Conservation (phyloP, 2,888 invertebrate species). For the Pachydiplax longipennis region DNA sequence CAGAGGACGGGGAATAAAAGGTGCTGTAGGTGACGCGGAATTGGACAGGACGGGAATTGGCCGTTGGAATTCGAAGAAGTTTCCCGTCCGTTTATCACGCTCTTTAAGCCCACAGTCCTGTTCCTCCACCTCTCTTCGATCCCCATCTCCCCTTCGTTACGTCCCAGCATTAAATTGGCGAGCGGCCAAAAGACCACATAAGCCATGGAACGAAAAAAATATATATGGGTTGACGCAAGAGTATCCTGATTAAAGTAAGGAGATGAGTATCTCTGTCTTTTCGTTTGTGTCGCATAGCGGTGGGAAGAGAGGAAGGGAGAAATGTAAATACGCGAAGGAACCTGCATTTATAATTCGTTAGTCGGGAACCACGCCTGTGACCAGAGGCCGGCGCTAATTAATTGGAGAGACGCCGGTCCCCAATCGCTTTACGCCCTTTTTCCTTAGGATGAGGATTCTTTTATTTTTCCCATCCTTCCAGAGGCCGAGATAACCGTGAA, state of each 20-base stretch:
- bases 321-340: background rate
- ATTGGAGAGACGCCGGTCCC: background rate
- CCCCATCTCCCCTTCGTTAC: background rate
- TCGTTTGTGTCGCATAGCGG: background rate
- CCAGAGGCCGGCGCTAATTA: background rate
- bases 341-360: background rate
- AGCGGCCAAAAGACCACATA: background rate
- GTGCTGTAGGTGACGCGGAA: background rate
- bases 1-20: background rate
- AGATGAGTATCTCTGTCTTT: background rate
- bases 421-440: background rate
- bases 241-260: background rate
- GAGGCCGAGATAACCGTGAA: background rate
- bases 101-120: background rate
- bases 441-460: background rate
- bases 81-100: background rate
- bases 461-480: background rate
- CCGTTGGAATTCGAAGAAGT: background rate
- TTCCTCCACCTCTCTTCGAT: background rate
- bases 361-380: background rate
- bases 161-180: background rate
- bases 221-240: background rate
- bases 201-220: background rate
- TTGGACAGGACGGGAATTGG: background rate
- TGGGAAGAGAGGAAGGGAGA: background rate